Conservation (phyloP, 2,888 invertebrate genomes). For the Xanthostigma xanthostigma region DNA sequence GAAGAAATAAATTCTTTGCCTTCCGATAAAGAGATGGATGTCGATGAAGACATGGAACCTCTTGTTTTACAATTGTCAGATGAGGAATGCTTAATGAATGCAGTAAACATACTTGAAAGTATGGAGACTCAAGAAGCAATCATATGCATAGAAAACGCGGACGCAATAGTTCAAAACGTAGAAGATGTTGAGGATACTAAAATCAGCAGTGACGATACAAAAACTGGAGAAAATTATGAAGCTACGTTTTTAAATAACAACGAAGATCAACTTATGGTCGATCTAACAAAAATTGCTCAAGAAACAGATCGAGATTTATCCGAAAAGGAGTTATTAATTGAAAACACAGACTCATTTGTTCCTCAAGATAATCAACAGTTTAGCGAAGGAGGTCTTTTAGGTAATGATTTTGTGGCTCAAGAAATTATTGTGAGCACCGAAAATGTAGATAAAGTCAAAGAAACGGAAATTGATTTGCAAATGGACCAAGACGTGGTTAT, state of each 20-base stretch:
- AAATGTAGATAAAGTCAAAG: slow-evolving; percentile 8
- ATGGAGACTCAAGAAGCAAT: too few species aligned
- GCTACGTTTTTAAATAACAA: slow-evolving; percentile 1
- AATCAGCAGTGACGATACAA: slow-evolving; percentile 9
- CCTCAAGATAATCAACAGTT: too few species aligned
- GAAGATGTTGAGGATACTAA: slow-evolving; percentile 9
- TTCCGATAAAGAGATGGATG: too few species aligned
- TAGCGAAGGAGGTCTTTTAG: too few species aligned
- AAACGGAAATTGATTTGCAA: slow-evolving; percentile 31
- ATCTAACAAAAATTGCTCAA: too few species aligned
- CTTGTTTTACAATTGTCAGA: too few species aligned
- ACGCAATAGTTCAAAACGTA: slow-evolving; percentile 2
- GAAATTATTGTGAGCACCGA: slow-evolving; percentile 14
- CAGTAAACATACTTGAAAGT: too few species aligned
- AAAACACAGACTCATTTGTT: too few species aligned
- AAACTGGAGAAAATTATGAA: slow-evolving; percentile 9
- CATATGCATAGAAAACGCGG: slow-evolving; percentile 2
- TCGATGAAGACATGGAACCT: too few species aligned
- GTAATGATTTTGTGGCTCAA: slow-evolving; percentile 21
- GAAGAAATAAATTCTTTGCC: slow-evolving; percentile 1
- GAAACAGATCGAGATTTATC: too few species aligned
- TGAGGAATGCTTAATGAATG: too few species aligned
- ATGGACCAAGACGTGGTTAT: slow-evolving; percentile 14
- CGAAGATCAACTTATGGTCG: neutral
- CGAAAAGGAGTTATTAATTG: too few species aligned